Base-by-base conservation (phyloP, 2,888 invertebrate species). In the Orchesellides sinensis region DNA sequence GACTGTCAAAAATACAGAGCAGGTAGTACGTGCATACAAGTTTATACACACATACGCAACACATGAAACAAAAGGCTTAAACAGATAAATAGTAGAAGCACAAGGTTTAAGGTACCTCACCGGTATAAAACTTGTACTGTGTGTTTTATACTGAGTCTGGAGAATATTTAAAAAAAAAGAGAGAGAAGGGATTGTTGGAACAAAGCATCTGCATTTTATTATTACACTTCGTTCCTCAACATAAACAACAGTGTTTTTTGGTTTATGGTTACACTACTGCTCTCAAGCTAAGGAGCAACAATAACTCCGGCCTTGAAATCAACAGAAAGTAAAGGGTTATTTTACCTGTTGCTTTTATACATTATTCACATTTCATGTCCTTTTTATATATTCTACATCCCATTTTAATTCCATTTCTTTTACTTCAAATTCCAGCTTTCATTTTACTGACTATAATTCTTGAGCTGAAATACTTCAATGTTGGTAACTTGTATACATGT, bases 391-490 rank as follows among this genome's bases (percentile, higher is more conserved):
- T 40, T 40, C 40, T n/a, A n/a, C 14, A 21, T 49, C 19, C 52
- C 47, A 47, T 1, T 21, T 21, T 72, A 59, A 45, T 72, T 72
- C 59, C 59, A 56, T 47, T 59, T 52, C 21, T 56, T 72, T 56
- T 56, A 35, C 69, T 69, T 47, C 47, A 59, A 72, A 72, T 72
- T 72, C 59, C 72, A 70, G 70, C 70, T 56, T 25, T 21, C 23
- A 59, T 17, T 54, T n/a, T 29, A 59, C 14, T 19, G 19, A 49
- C 8, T 17, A 3, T 49, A 12, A 49, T 49, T 49, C 49, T 19
- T 14, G 8, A n/a, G 17, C 49, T 8, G n/a, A 2, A 2, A 17
- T 49, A 19, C 8, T 17, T 21, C n/a, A 17, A 2, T 3, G 2
- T 17, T n/a, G 2, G 49, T 49, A 49, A 2, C 10, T 40, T 40